Conservation (phyloP, 1,140 invertebrate genomes). For the Bicyclus anynana region DNA sequence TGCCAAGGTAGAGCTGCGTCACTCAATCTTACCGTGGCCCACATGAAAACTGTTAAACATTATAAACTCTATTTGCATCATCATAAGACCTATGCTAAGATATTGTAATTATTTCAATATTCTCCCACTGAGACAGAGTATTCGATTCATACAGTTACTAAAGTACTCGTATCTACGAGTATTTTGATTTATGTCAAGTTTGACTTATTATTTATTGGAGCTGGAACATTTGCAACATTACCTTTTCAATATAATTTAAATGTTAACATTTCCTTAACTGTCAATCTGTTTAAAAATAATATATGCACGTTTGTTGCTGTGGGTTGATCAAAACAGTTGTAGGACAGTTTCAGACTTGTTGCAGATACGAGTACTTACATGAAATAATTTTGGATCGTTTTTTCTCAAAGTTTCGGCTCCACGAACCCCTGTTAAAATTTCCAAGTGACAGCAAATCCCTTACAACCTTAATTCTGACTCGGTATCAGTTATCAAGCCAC, state of each 20-base stretch:
- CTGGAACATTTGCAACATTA: not conserved
- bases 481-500: too few species aligned
- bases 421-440: too few species aligned
- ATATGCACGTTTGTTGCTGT: too few species aligned
- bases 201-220: not conserved
- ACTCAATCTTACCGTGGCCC: constrained; percentile 17
- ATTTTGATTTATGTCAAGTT: not conserved
- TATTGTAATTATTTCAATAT: not conserved
- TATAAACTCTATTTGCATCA: constrained; percentile 2
- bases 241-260: not conserved
- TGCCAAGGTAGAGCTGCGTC: constrained; percentile 33
- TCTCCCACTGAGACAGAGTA: not conserved
- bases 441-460: too few species aligned
- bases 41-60: constrained; percentile 9
- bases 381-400: too few species aligned
- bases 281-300: too few species aligned
- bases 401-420: too few species aligned
- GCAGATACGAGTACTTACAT: too few species aligned
- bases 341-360: too few species aligned
- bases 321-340: too few species aligned
- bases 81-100: not conserved
- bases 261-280: too few species aligned
- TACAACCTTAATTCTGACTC: too few species aligned
- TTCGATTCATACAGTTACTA: not conserved
- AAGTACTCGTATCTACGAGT: not conserved